A percentile compares a stretch with the other conserved stretches of the same genome.
Evolutionary conservation across 1,140 invertebrate species (phyloP).

Genomic region (Leptinotarsa undecemlineata): DNA sequence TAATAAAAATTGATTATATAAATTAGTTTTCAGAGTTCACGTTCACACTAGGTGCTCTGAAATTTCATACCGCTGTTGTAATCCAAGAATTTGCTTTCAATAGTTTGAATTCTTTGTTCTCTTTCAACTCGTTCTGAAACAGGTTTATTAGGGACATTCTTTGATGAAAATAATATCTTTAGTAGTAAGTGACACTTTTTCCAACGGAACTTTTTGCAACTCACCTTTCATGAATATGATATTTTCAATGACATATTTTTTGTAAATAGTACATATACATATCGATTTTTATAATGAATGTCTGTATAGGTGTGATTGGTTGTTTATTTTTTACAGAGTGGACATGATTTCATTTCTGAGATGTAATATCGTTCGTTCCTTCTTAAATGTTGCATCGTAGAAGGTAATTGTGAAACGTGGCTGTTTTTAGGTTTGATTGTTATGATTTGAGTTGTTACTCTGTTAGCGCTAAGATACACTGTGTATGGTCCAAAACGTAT

Average conservation of each 20-base stretch:
- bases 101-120: not conserved
- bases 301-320: conserved; percentile 27
- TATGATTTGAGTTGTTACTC: conserved; percentile 29
- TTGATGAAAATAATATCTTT: not conserved
- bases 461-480: conserved; percentile 8
- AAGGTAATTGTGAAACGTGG: conserved; percentile 25
- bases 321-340: conserved; percentile 19
- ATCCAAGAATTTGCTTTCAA: not conserved
- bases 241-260: conserved; percentile 23
- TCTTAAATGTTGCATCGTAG: not conserved
- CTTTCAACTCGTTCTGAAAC: not conserved
- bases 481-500: conserved; percentile 27
- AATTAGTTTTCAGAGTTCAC: no score
- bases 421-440: conserved; percentile 30
- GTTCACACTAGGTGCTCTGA: not conserved
- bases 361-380: not conserved
- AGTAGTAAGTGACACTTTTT: not conserved
- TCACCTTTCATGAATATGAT: conserved; percentile 9
- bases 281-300: conserved; percentile 30
- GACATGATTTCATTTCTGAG: not conserved
- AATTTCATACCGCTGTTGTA: not conserved
- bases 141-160: conserved; percentile 6
- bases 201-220: conserved; percentile 5
- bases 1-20: no score
- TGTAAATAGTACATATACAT: conserved; percentile 32